Conservation (phyloP, 2,888 invertebrate species). For the Ectobius pallidus region DNA sequence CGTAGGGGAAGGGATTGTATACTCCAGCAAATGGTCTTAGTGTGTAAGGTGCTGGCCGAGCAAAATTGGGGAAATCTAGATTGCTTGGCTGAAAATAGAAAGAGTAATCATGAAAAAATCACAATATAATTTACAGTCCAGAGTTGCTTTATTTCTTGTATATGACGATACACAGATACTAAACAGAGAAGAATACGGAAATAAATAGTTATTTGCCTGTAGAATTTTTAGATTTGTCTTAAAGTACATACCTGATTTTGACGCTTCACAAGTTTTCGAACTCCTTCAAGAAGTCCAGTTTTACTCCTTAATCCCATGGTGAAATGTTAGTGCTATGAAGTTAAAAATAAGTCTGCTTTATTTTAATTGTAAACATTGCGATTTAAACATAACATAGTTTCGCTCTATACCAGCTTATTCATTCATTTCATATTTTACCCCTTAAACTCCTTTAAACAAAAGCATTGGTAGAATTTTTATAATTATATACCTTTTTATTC, state of each 20-base stretch:
- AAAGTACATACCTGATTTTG: slow-evolving; percentile 54
- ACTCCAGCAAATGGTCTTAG: slow-evolving; percentile 80
- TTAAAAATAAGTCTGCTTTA: neutral
- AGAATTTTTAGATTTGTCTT: too few relatives aligned
- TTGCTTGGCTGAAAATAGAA: slow-evolving; percentile 4
- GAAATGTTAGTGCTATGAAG: neutral
- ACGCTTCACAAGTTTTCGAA: slow-evolving; percentile 54
- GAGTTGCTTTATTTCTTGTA: too few relatives aligned
- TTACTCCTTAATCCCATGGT: slow-evolving; percentile 67
- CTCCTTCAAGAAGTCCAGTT: slow-evolving; percentile 69
- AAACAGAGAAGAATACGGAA: neutral
- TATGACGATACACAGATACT: too few relatives aligned
- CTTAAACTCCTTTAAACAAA: too few relatives aligned
- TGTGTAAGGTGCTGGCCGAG: slow-evolving; percentile 73
- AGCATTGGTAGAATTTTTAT: too few relatives aligned
- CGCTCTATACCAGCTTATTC: too few relatives aligned
- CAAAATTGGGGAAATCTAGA: slow-evolving; percentile 61
- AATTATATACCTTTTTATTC: too few relatives aligned
- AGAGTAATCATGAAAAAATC: neutral
- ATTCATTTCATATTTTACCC: too few relatives aligned
- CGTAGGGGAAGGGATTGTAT: slow-evolving; percentile 80
- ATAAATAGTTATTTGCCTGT: neutral
- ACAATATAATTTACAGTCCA: too few relatives aligned
- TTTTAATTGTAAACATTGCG: neutral
- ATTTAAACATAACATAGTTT: too few relatives aligned